Percentiles rank a stretch among this genome's conserved stretches.
Evolutionary conservation across 2,888 invertebrate genomes (phyloP).

Genomic region (Dioctria linearis): DNA sequence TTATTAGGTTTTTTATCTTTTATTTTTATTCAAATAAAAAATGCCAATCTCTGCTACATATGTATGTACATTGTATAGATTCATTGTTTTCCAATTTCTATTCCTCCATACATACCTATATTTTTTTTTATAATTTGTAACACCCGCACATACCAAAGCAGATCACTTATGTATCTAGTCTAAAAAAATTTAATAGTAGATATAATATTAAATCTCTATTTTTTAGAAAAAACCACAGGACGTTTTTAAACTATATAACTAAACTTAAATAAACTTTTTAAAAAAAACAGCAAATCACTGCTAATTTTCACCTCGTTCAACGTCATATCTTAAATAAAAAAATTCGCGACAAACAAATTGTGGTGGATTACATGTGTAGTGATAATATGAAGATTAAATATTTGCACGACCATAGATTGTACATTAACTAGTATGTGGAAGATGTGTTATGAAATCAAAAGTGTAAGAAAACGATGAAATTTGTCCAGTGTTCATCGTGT

Average conservation of each 20-base stretch:
- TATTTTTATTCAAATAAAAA: no score
- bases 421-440: not conserved
- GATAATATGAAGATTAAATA: constrained; percentile 39
- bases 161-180: no score
- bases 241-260: not conserved
- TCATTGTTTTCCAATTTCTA: no score
- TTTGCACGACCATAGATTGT: constrained; percentile 19
- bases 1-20: no score
- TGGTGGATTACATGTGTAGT: constrained; percentile 20
- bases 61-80: no score
- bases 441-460: constrained; percentile 3
- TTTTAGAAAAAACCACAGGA: not conserved
- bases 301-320: not conserved
- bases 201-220: no score
- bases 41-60: no score
- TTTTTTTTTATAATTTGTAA: no score
- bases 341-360: constrained; percentile 12
- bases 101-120: no score
- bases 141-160: no score
- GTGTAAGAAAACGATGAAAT: constrained; percentile 15
- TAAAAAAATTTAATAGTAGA: no score
- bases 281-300: not conserved
- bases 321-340: not conserved
- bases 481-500: not conserved
- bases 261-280: not conserved